These are phyloP conservation scores for Dryobota labecula DNA, from an alignment of 2,888 invertebrate species.

Conservation along the genomic window DNA sequence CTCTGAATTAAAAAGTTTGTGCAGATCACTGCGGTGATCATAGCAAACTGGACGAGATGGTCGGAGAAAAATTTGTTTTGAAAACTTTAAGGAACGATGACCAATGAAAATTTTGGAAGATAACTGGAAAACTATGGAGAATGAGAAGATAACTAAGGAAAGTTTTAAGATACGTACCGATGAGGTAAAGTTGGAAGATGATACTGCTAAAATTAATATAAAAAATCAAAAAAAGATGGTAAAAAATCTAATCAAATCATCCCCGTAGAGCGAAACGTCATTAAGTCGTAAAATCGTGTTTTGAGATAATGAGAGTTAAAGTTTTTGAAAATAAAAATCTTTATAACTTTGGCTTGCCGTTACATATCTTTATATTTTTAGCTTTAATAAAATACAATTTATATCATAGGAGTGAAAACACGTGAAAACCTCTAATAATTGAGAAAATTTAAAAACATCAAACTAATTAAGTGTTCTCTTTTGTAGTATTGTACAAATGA, in stretches of 20 bases:
- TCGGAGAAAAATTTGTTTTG: constrained; percentile 1
- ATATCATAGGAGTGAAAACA: too few species aligned
- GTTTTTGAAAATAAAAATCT: too few species aligned
- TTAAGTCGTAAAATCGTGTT: too few species aligned
- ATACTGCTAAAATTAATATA: neutral
- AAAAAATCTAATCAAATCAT: neutral
- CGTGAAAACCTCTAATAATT: too few species aligned
- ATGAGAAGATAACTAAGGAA: neutral
- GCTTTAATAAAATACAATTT: too few species aligned
- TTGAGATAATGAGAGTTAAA: too few species aligned
- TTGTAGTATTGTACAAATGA: too few species aligned
- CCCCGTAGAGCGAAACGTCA: too few species aligned
- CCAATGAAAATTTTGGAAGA: neutral
- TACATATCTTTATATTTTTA: too few species aligned
- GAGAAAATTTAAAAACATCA: too few species aligned
- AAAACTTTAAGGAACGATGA: constrained; percentile 7
- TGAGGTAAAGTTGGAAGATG: neutral
- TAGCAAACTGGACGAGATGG: neutral
- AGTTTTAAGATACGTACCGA: neutral
- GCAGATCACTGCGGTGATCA: constrained; percentile 48
- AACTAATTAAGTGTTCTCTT: too few species aligned
- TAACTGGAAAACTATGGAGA: neutral
- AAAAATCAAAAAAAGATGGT: neutral
- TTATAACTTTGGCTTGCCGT: too few species aligned
- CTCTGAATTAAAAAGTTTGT: constrained; percentile 75